Conservation (phyloP, 2,888 invertebrate genomes). For the Camponotus fellah region DNA sequence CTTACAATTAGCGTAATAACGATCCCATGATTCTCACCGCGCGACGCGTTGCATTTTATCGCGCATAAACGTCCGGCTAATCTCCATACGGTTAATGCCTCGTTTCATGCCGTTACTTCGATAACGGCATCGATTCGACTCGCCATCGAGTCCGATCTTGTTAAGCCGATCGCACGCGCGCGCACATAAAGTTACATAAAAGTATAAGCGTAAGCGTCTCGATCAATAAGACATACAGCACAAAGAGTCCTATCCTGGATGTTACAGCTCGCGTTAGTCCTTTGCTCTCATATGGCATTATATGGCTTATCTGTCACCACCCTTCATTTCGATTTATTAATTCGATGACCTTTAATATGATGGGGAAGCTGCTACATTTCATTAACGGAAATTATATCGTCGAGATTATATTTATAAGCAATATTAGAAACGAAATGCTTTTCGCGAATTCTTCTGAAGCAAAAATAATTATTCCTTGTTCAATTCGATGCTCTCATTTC, state of each 20-base stretch:
- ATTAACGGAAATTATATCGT: background rate
- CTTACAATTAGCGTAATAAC: constrained; percentile 8
- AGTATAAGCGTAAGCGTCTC: constrained; percentile 20
- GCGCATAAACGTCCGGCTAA: constrained; percentile 44
- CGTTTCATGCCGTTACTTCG: constrained; percentile 52
- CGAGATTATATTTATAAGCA: background rate
- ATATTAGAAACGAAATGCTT: background rate
- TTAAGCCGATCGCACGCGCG: constrained; percentile 46
- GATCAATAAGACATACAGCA: constrained; percentile 32
- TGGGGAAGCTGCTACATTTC: constrained; percentile 8
- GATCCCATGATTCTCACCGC: background rate
- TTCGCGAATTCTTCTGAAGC: background rate
- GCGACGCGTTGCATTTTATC: constrained; percentile 31
- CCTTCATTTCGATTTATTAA: background rate
- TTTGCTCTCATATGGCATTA: constrained; percentile 63
- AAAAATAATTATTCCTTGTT: background rate
- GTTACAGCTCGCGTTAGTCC: constrained; percentile 1
- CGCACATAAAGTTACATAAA: constrained; percentile 44
- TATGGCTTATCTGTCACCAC: constrained; percentile 59
- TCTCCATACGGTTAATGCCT: constrained; percentile 42
- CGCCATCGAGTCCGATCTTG: constrained; percentile 47
- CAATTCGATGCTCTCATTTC: background rate
- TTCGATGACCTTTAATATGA: background rate
- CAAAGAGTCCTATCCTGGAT: background rate
- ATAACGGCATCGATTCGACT: constrained; percentile 54